Percentiles rank a stretch among this genome's conserved stretches.
Evolutionary conservation across 53 echinoderm and acorn worm species (phyloP).

Genomic region (Zoroaster sp.): DNA sequence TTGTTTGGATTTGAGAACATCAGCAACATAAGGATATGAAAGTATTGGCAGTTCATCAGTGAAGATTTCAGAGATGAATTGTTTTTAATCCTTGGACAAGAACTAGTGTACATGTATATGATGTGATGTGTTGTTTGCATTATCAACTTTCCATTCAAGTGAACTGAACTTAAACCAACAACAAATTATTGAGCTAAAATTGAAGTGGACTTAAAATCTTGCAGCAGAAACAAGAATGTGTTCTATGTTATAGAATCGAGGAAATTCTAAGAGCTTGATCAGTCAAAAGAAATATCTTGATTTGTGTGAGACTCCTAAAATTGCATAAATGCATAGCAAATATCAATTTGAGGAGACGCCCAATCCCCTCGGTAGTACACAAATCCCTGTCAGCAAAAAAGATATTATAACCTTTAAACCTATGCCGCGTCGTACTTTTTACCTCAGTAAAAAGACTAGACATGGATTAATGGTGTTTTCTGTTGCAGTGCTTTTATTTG

Average conservation of each 20-base stretch:
- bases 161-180: not conserved
- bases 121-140: not conserved
- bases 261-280: not conserved
- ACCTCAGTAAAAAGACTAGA: slow-evolving; percentile 83
- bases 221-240: not conserved
- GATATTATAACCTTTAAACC: not conserved
- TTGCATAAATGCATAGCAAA: slow-evolving; percentile 41
- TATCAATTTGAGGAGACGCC: slow-evolving; percentile 36
- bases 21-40: not conserved
- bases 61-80: not conserved
- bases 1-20: not conserved
- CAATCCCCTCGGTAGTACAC: not conserved
- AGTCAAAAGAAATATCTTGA: not conserved
- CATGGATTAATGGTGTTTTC: slow-evolving; percentile 77
- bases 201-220: not conserved
- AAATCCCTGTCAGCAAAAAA: not conserved
- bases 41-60: not conserved
- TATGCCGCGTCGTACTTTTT: not conserved
- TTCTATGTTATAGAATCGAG: not conserved
- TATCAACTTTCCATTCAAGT: not conserved
- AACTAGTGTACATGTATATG: too few species aligned
- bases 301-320: not conserved
- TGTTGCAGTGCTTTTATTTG: slow-evolving; percentile 71
- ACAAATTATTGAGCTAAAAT: not conserved
- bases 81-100: too few species aligned